Evolutionary conservation across 2,797 vertebrate species (phyloP), one percentile per base, ranked within the genome.

Genomic region (Anisognathus igniventris): DNA sequence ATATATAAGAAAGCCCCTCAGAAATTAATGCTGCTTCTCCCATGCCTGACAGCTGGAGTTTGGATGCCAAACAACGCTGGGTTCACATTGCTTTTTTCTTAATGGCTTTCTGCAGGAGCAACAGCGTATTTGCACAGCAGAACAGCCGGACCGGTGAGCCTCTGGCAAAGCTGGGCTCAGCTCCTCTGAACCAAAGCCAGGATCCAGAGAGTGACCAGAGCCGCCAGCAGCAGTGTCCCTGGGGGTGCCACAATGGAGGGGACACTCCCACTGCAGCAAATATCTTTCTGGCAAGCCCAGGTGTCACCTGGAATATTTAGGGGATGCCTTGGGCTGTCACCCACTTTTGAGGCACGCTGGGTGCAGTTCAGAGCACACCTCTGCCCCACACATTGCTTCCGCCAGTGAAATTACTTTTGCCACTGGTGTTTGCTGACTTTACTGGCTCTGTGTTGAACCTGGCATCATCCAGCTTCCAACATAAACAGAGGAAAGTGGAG

Each of bases 11-110:
- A 88, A 94, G 79, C 10, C 37, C 83, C 67, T 94, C 68, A 70
- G 53, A 96, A 97, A 93, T 80, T 94, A 93, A 90, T 80, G 73
- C 89, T 72, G 57, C 51, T 86, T 78, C 23, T 92, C 56, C 90
- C 37, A 12, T 74, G 76, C 81, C 7, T 92, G 93, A 73, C 84
- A 96, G 44, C 28, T 74, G 78, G n/a, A 86, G 72, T 53, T 56
- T 65, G 42, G 62, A 58, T 53, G 62, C 27, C 53, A 6, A 50
- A 91, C 83, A 88, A 56, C 40, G 58, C 70, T 72, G 45, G 42
- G 12, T 90, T 82, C 77, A 62, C 82, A 70, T 4, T 89, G 78
- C n/a, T 70, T 92, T 82, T 56, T 84, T 62, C 47, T 35, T 86
- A 77, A 89, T 60, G 58, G 53, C 72, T 73, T 93, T 86, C 85